These are phyloP conservation scores for Dolichotis patagonum DNA, from an alignment of 2,113 vertebrate genomes.

Conservation along the genomic window DNA sequence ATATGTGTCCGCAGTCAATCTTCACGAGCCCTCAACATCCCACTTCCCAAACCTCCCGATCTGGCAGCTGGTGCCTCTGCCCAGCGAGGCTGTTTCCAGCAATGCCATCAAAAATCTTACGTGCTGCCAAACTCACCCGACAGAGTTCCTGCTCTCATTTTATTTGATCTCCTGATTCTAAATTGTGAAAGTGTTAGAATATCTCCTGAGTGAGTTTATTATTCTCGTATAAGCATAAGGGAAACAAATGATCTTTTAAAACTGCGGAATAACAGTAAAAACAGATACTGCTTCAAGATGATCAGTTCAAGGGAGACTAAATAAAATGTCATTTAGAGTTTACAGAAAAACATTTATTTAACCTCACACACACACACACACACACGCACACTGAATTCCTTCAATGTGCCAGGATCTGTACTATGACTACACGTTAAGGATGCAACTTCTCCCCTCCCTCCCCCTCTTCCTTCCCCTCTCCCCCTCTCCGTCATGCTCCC, in stretches of 20 bases:
- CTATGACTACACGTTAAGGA: not conserved
- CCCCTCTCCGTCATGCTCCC: too few relatives aligned
- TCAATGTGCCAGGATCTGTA: not conserved
- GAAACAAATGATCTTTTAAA: conserved; percentile 1
- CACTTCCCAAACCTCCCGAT: not conserved
- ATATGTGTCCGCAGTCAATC: not conserved
- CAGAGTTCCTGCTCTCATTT: not conserved
- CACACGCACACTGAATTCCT: not conserved
- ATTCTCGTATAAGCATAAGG: not conserved
- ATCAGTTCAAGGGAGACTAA: not conserved
- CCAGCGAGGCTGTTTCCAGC: not conserved
- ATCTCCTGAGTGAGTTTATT: not conserved
- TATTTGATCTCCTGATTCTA: conserved; percentile 20
- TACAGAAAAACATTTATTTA: not conserved
- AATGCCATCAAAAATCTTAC: not conserved
- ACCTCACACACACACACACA: not conserved
- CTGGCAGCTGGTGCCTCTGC: not conserved
- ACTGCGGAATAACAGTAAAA: not conserved
- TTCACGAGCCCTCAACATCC: not conserved
- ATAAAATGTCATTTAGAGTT: not conserved
- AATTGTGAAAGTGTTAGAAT: not conserved
- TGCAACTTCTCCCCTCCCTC: too few relatives aligned
- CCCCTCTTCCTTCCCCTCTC: too few relatives aligned
- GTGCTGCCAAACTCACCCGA: not conserved
- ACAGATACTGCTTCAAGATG: not conserved